Conservation (phyloP, 2,113 vertebrate genomes). For the Ophthalmolycus amberensis region DNA sequence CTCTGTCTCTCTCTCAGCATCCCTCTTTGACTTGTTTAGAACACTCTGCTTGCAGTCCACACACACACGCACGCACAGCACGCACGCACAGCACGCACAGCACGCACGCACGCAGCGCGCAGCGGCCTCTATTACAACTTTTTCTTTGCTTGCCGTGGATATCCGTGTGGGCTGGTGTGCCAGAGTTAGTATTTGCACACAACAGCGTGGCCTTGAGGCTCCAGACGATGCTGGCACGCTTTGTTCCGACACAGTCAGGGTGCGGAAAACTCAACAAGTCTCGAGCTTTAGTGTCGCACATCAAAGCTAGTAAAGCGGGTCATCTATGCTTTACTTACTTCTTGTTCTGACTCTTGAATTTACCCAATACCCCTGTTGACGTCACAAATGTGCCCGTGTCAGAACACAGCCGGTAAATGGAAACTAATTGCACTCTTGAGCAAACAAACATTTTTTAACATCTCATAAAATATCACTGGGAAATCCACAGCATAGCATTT, state of each 20-base stretch:
- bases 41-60: slow-evolving; percentile 3
- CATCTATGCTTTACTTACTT: not conserved
- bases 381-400: not conserved
- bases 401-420: not conserved
- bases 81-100: too few species aligned
- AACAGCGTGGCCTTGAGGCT: slow-evolving; percentile 36
- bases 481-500: not conserved
- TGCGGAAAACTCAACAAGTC: not conserved
- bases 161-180: slow-evolving; percentile 20
- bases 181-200: slow-evolving; percentile 5
- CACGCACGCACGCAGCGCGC: too few species aligned
- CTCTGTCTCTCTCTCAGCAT: slow-evolving; percentile 34
- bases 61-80: too few species aligned
- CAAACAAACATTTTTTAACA: not conserved
- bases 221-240: slow-evolving; percentile 3
- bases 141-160: slow-evolving; percentile 29
- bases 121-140: not conserved
- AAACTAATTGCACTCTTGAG: not conserved
- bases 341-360: not conserved
- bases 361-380: not conserved
- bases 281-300: not conserved
- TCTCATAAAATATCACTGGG: not conserved
- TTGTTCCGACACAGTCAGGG: not conserved
- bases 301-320: not conserved
- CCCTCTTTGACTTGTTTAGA: slow-evolving; percentile 9